Evolutionary conservation across 23 tunicate genomes (phyloP).

Genomic region (Phallusia fumigata): DNA sequence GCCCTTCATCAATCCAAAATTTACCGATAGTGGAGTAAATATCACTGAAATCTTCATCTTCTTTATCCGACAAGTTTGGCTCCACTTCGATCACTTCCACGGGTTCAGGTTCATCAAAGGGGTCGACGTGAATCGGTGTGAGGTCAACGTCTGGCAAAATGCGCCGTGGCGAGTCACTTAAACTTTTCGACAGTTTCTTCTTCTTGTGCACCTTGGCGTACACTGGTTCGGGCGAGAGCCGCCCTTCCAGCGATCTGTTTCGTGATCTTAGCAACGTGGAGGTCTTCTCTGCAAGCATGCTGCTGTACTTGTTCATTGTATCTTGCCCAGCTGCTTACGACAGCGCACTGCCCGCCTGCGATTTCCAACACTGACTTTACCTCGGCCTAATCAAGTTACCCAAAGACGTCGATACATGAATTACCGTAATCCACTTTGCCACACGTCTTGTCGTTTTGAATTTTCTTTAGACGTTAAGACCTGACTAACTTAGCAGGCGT

Average conservation of each 20-base stretch:
- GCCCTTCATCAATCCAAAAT: neutral
- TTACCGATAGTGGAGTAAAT: neutral
- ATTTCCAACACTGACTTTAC: neutral
- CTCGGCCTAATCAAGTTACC: neutral
- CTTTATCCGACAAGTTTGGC: neutral
- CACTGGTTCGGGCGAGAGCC: neutral
- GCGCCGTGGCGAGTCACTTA: neutral
- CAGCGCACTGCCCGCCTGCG: neutral
- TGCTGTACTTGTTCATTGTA: constrained; percentile 1
- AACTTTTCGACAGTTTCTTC: neutral
- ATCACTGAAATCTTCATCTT: neutral
- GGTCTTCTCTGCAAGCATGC: neutral
- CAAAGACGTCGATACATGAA: neutral
- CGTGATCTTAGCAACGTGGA: neutral
- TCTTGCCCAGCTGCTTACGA: neutral
- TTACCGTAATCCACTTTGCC: neutral
- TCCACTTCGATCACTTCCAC: neutral
- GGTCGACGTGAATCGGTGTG: neutral
- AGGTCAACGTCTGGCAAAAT: neutral
- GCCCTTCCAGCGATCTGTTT: constrained; percentile 1
- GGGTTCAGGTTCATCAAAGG: neutral
- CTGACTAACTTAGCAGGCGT: no score
- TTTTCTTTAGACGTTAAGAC: no score
- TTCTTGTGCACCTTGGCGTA: neutral
- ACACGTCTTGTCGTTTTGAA: no score